phyloP scores from a whole-genome alignment of 2,113 vertebrate genomes.

The Colinus virginianus region DNA sequence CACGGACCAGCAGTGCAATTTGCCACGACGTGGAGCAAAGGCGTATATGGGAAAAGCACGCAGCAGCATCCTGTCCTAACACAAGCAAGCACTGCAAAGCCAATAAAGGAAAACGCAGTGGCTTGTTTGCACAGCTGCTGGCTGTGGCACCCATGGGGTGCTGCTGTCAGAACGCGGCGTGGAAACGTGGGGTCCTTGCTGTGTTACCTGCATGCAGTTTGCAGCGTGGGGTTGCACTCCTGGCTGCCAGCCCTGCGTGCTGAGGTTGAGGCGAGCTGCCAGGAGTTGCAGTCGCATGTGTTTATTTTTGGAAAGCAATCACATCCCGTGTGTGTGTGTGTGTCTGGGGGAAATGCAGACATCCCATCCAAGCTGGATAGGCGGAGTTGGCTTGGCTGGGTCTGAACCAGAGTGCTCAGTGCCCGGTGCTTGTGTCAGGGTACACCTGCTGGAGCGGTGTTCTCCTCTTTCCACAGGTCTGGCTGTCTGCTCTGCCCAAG shows the following conservation, averaged over 20 bases:
- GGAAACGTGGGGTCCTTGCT: neutral
- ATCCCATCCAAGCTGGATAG: fast-evolving
- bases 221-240: neutral
- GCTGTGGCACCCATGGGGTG: neutral
- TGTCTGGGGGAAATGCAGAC: fast-evolving
- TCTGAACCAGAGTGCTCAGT: fast-evolving
- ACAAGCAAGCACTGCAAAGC: fast-evolving
- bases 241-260: fast-evolving
- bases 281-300: fast-evolving
- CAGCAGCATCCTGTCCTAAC: fast-evolving
- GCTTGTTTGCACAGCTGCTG: neutral
- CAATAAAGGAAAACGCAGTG: neutral
- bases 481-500: fast-evolving
- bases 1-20: fast-evolving
- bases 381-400: neutral
- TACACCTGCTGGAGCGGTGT: neutral
- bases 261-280: fast-evolving
- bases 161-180: neutral
- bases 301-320: neutral
- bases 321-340: neutral
- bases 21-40: neutral
- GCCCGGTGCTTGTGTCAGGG: fast-evolving
- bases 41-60: fast-evolving
- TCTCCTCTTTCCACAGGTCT: neutral
- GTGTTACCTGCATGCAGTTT: neutral